phyloP scores from a whole-genome alignment of 2,888 invertebrate species.

The Drosophila mimica region DNA sequence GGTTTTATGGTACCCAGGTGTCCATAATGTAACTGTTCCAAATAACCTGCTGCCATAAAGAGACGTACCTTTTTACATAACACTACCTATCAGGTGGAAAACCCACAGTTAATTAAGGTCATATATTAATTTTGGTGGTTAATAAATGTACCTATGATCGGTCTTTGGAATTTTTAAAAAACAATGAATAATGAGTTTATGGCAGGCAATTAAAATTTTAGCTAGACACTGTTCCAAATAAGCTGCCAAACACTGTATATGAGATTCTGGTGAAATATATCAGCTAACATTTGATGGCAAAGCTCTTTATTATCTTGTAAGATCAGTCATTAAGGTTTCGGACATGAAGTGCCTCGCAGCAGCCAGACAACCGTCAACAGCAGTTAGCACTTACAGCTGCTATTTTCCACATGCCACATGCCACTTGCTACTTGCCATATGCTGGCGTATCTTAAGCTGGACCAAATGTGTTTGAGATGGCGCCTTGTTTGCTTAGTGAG shows the following conservation, averaged over 20 bases:
- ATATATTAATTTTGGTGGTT: too few species aligned
- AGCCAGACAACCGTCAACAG: constrained; percentile 6
- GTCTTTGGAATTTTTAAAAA: too few species aligned
- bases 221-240: too few species aligned
- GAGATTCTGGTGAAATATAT: not conserved
- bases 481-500: constrained; percentile 70
- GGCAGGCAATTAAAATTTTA: too few species aligned
- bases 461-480: constrained; percentile 18
- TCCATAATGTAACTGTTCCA: too few species aligned
- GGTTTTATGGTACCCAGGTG: too few species aligned
- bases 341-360: not conserved
- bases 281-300: constrained; percentile 4
- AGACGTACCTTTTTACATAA: too few species aligned
- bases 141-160: too few species aligned
- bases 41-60: too few species aligned
- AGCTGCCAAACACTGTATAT: not conserved
- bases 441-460: constrained; percentile 1
- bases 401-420: constrained; percentile 14
- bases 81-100: too few species aligned
- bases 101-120: too few species aligned
- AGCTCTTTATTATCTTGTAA: constrained; percentile 5
- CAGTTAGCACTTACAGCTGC: constrained; percentile 23
- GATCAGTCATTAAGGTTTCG: constrained; percentile 23
- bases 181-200: too few species aligned
- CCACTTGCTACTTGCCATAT: constrained; percentile 11